Conservation (phyloP, 2,888 invertebrate genomes). For the Sclerodermus sp. region DNA sequence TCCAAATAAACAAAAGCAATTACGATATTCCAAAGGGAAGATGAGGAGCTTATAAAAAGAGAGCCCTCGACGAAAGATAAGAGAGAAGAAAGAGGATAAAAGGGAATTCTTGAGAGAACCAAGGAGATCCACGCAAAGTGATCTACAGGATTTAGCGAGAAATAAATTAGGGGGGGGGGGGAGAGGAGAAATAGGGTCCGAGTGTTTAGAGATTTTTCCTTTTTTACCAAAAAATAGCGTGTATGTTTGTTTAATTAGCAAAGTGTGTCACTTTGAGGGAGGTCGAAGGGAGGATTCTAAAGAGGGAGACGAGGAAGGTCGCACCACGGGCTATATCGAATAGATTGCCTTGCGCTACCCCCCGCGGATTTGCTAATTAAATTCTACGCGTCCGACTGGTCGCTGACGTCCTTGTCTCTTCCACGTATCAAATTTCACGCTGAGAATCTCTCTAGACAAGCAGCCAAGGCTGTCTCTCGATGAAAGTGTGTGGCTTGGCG, state of each 20-base stretch:
- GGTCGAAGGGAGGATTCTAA: background rate
- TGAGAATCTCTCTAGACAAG: background rate
- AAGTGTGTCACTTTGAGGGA: conserved; percentile 3
- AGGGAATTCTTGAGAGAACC: background rate
- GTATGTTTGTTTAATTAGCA: conserved; percentile 30
- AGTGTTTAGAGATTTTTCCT: too few species aligned
- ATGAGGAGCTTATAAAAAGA: background rate
- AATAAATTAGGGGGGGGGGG: conserved; percentile 6
- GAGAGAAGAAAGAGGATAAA: background rate
- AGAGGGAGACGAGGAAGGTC: too few species aligned
- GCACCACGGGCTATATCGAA: conserved; percentile 35
- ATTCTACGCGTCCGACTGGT: conserved; percentile 20
- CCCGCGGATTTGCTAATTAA: conserved; percentile 45
- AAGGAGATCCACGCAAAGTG: background rate
- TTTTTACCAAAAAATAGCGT: too few species aligned
- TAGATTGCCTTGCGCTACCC: conserved; percentile 40
- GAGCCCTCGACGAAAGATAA: background rate
- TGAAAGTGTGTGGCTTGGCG: background rate
- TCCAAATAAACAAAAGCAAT: background rate
- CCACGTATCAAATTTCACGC: background rate
- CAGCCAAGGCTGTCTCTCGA: background rate
- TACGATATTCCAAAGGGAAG: background rate
- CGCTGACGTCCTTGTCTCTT: too few species aligned
- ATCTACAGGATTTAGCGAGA: conserved; percentile 8
- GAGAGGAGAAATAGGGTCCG: conserved; percentile 5